Evolutionary conservation across 2,797 vertebrate species (phyloP), one percentile per base, ranked within the genome.

Genomic region (Pelochelys cantorii): DNA sequence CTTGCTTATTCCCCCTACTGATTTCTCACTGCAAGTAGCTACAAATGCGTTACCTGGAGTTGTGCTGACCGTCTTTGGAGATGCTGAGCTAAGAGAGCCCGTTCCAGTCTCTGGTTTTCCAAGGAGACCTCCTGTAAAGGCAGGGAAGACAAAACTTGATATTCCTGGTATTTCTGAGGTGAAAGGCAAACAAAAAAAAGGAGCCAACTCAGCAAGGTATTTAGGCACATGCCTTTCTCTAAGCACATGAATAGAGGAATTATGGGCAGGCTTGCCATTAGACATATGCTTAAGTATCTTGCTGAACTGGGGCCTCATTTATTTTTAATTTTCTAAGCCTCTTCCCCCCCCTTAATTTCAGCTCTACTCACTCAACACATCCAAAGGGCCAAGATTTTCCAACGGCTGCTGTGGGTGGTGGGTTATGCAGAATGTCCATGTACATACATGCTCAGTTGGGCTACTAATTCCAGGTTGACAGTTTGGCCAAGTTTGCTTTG

Each of bases 81-180:
- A 59, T 20, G 79, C 42, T 37, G 31, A 59, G 20, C 31, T 52
- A 0, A 82, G 54, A 77, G 54, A 89, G 18, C 22, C 79, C 25
- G 0, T 54, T 31, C 2, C 14, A 34, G 8, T 78, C 59, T 85
- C n/a, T 84, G 52, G 17, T 81, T 42, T 37, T 31, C 88, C 75
- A 5, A 1, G 42, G 62, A 57, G 52, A 14, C 37, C 86, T 91
- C 17, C 53, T 81, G 48, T 81, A 81, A 2, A 79, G 84, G 27
- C 1, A 86, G 29, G 10, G 5, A 42, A 55, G 37, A 3, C 37
- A 42, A 31, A 78, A 48, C 0, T 0, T 7, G 3, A 18, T 53
- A 17, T 79, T 86, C 59, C 77, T n/a, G 42, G 82, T 34, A 34
- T 52, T 81, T 79, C 13, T 54, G 54, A 25, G 31, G 27, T 54